Evolutionary conservation across 1,140 invertebrate species (phyloP), one percentile per base, ranked within the genome.

Genomic region (Cepaea nemoralis): DNA sequence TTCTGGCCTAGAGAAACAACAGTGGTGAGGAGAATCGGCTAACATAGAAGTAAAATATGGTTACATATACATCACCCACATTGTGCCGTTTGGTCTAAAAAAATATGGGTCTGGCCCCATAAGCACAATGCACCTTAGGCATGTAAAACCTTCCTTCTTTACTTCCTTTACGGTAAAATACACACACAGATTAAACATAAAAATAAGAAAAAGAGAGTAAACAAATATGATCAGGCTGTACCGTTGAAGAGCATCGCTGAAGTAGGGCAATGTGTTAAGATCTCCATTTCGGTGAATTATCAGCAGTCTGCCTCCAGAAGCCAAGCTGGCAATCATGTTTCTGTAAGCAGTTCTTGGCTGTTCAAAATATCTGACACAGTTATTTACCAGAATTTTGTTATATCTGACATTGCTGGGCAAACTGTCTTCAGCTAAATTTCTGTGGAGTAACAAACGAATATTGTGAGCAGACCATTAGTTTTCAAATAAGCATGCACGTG

Each of bases 261-360:
- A 89, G 42, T 88, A 81, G 27, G 89, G 89, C n/a, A 90, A 78
- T 14, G 89, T 89, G 45, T 85, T 89, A 19, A 90, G 80, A 31
- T 83, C 81, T 19, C 84, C 85, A 0, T 89, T 85, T 55, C 89
- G 50, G 74, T 90, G 89, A 37, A 90, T 85, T 63, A 90, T 87
- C 3, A 90, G 59, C 1, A 90, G 63, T 82, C 87, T 85, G 22
- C 88, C 87, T 19, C 79, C 55, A 75, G 84, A 80, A 39, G 73
- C 70, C 35, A 89, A 69, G 73, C 85, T 86, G 45, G 81, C 83
- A 84, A 88, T 83, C 3, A 90, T 86, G 73, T 90, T 87, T 78
- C 71, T 69, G 73, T 89, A 90, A 59, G 84, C 82, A 37, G 86
- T 85, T 24, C 81, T 82, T 0, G 88, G 89, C 37, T 89, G 87